phyloP scores from a whole-genome alignment of 2,888 invertebrate genomes.

The Scaptodrosophila latifasciaeformis region DNA sequence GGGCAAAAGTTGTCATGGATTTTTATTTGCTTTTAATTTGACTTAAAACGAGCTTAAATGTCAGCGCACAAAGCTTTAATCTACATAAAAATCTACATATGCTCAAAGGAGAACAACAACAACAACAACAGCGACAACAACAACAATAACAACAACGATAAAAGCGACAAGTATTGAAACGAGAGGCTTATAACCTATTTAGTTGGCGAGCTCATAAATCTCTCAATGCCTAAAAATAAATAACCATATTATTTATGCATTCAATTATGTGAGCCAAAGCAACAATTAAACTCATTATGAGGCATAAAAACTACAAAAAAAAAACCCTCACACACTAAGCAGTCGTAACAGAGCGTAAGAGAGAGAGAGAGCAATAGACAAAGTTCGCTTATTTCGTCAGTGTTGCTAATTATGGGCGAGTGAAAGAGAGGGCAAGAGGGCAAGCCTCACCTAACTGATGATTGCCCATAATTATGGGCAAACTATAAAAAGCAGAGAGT shows the following conservation, averaged over 20 bases:
- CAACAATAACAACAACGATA: too few relatives aligned
- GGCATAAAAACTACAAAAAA: conserved; percentile 14
- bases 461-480: background rate
- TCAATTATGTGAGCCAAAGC: conserved; percentile 52
- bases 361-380: background rate
- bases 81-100: conserved; percentile 54
- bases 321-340: conserved; percentile 12
- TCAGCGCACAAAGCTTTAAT: conserved; percentile 41
- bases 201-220: conserved; percentile 23
- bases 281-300: conserved; percentile 60
- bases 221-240: too few relatives aligned
- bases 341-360: background rate
- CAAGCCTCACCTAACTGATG: too few relatives aligned
- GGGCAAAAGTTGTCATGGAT: conserved; percentile 27
- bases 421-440: too few relatives aligned
- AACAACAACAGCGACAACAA: too few relatives aligned
- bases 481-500: background rate
- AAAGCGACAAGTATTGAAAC: too few relatives aligned
- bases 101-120: too few relatives aligned
- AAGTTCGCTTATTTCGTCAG: background rate
- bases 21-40: conserved; percentile 65
- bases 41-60: conserved; percentile 52
- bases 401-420: background rate
- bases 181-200: too few relatives aligned
- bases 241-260: conserved; percentile 49